These are phyloP conservation scores for Bombyx mandarina DNA, from an alignment of 1,140 invertebrate genomes.

Conservation along the genomic window DNA sequence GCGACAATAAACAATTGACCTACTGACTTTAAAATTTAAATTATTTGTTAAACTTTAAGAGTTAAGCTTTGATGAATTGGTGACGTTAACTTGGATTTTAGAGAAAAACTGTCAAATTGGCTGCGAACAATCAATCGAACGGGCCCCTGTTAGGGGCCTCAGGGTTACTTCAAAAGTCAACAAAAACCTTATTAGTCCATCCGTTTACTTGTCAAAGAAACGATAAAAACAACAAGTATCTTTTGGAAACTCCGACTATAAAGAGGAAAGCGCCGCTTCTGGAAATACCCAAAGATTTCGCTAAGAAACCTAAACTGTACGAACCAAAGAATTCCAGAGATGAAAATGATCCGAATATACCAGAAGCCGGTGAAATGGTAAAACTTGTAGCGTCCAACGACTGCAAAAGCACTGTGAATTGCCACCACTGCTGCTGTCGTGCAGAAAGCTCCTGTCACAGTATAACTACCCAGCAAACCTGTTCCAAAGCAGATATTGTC, in stretches of 20 bases:
- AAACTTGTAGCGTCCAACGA: background rate
- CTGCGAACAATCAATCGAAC: slow-evolving; percentile 25
- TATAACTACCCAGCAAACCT: slow-evolving; percentile 4
- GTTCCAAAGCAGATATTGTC: slow-evolving; percentile 20
- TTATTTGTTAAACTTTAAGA: background rate
- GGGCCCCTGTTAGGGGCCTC: slow-evolving; percentile 45
- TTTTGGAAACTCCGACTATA: slow-evolving; percentile 45
- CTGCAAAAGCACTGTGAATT: background rate
- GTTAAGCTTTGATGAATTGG: background rate
- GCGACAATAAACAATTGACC: background rate
- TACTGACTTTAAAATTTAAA: background rate
- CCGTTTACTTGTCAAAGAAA: slow-evolving; percentile 26
- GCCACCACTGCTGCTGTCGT: background rate
- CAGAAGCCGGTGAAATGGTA: background rate
- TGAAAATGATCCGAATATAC: slow-evolving; percentile 1
- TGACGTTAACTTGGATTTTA: background rate
- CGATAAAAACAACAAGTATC: slow-evolving; percentile 31
- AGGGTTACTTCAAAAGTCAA: slow-evolving; percentile 13
- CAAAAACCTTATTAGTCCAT: slow-evolving; percentile 47
- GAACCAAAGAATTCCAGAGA: slow-evolving; percentile 5
- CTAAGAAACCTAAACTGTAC: slow-evolving; percentile 45
- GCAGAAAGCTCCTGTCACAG: background rate
- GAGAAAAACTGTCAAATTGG: slow-evolving; percentile 48
- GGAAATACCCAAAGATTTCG: slow-evolving; percentile 30
- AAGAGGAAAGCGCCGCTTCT: slow-evolving; percentile 44